phyloP scores from a whole-genome alignment of 1,140 invertebrate species.

The Lamellibrachia luymesi region DNA sequence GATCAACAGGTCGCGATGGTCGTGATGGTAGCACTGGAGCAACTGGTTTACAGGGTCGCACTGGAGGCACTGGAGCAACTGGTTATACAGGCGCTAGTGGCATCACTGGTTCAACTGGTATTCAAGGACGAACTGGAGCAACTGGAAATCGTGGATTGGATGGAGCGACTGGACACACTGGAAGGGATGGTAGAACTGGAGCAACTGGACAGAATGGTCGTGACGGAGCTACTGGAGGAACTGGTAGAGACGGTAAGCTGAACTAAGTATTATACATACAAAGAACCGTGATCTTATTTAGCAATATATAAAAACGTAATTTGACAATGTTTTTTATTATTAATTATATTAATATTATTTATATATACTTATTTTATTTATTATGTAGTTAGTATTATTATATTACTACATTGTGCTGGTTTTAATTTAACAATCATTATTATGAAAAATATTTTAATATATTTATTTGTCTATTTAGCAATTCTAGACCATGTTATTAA shows the following conservation, averaged over 20 bases:
- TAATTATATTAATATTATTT: too few species aligned
- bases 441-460: too few species aligned
- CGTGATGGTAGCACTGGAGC: neutral
- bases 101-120: neutral
- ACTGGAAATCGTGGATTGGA: neutral
- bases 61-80: slow-evolving; percentile 11
- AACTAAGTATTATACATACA: neutral
- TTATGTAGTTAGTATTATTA: too few species aligned
- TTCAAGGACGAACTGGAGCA: neutral
- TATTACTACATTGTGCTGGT: too few species aligned
- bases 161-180: slow-evolving; percentile 18
- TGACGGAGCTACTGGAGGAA: slow-evolving; percentile 16
- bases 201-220: slow-evolving; percentile 18
- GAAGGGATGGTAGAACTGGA: slow-evolving; percentile 21
- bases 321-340: too few species aligned
- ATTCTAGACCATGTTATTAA: too few species aligned
- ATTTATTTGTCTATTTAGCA: too few species aligned
- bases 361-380: too few species aligned
- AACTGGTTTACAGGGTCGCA: slow-evolving; percentile 7
- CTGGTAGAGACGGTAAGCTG: slow-evolving; percentile 10
- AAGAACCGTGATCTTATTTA: too few species aligned
- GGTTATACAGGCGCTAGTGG: slow-evolving; percentile 11
- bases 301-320: too few species aligned
- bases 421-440: too few species aligned
- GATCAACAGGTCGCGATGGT: neutral